Evolutionary conservation across 2,113 vertebrate genomes (phyloP).

Genomic region (Empidonax alnorum): DNA sequence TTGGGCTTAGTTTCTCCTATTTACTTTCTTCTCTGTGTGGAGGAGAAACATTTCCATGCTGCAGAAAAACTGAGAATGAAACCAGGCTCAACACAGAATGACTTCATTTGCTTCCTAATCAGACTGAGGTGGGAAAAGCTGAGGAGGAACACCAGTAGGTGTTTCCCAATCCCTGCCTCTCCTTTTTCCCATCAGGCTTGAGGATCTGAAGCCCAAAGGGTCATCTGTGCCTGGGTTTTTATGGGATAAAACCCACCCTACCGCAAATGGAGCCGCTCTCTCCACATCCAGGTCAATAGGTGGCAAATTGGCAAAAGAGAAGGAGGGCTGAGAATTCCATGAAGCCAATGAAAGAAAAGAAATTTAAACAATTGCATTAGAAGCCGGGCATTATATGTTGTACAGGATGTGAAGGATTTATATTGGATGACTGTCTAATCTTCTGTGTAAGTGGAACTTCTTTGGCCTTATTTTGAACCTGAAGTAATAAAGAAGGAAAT

Average conservation of each 20-base stretch:
- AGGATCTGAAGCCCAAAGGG: neutral
- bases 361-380: neutral
- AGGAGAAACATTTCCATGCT: neutral
- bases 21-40: neutral
- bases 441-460: conserved; percentile 60
- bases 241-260: neutral
- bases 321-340: neutral
- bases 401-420: conserved; percentile 54
- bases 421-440: conserved; percentile 61
- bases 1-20: neutral
- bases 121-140: neutral
- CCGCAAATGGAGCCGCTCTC: neutral
- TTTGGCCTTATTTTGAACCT: conserved; percentile 78
- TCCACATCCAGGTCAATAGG: neutral
- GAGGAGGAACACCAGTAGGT: neutral
- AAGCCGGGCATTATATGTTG: neutral
- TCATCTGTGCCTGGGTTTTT: neutral
- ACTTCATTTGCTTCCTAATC: neutral
- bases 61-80: neutral
- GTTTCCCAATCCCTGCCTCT: neutral
- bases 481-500: conserved; percentile 77
- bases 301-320: neutral
- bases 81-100: neutral
- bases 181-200: neutral
- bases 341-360: neutral